A percentile compares a stretch with the other conserved stretches of the same genome.
Evolutionary conservation across 2,797 vertebrate genomes (phyloP).

Genomic region (Telmatherina bonti): DNA sequence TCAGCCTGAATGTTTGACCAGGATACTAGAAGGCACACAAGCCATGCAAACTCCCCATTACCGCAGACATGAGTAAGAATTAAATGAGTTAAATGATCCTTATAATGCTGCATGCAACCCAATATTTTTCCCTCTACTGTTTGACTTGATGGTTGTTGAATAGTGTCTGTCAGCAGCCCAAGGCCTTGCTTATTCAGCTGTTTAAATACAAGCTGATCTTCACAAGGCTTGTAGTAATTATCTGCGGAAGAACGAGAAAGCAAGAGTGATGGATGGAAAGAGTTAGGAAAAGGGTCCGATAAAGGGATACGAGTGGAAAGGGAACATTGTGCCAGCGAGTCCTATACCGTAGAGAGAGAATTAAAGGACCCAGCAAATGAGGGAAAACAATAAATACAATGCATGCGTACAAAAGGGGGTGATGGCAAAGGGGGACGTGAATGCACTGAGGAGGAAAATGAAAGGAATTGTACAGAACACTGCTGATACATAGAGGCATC

Average conservation of each 20-base stretch:
- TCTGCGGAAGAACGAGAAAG: constrained; percentile 59
- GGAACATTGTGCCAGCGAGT: constrained; percentile 36
- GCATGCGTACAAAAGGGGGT: constrained; percentile 14
- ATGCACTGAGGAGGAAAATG: neutral
- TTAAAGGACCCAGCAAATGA: constrained; percentile 6
- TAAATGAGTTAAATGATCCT: constrained; percentile 33
- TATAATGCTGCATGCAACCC: constrained; percentile 40
- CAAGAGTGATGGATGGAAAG: constrained; percentile 49
- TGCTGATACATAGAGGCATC: neutral
- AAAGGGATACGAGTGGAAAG: constrained; percentile 31
- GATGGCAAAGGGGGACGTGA: constrained; percentile 16
- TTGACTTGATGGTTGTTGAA: constrained; percentile 63
- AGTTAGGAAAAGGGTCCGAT: constrained; percentile 56
- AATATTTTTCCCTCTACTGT: constrained; percentile 52
- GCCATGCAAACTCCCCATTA: constrained; percentile 13
- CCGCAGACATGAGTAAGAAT: constrained; percentile 15
- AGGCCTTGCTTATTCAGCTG: constrained; percentile 78
- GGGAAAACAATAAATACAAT: constrained; percentile 8
- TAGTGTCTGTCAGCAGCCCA: constrained; percentile 66
- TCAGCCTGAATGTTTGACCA: constrained; percentile 9
- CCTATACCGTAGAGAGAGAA: constrained; percentile 15
- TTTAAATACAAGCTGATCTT: constrained; percentile 83
- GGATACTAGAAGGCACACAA: constrained; percentile 14
- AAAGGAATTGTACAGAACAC: neutral
- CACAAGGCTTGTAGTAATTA: constrained; percentile 78